Conservation (phyloP, 2,888 invertebrate genomes). For the Eristalis intricaria region DNA sequence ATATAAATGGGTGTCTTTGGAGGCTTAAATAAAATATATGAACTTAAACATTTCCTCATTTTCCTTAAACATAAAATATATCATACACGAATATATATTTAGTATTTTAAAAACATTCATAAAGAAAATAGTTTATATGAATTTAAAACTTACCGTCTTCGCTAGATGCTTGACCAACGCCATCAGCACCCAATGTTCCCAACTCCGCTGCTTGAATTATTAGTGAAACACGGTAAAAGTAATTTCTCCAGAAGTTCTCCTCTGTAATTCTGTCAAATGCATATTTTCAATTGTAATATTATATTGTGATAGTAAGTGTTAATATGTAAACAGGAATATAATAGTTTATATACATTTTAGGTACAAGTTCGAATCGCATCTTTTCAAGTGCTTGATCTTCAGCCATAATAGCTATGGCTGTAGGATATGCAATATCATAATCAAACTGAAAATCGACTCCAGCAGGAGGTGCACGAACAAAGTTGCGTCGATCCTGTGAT, state of each 20-base stretch:
- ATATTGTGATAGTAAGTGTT: not conserved
- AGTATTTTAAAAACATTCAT: slow-evolving; percentile 20
- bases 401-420: slow-evolving; percentile 96
- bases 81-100: slow-evolving; percentile 23
- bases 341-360: slow-evolving; percentile 92
- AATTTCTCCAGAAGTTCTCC: slow-evolving; percentile 99
- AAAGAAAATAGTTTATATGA: slow-evolving; percentile 53
- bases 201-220: slow-evolving; percentile 97
- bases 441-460: slow-evolving; percentile 98
- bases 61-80: slow-evolving; percentile 58
- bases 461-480: slow-evolving; percentile 97
- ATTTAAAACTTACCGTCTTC: slow-evolving; percentile 80
- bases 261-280: slow-evolving; percentile 89
- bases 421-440: slow-evolving; percentile 94
- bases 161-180: slow-evolving; percentile 81
- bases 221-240: slow-evolving; percentile 99
- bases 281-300: not conserved
- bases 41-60: slow-evolving; percentile 70
- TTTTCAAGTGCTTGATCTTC: slow-evolving; percentile 98
- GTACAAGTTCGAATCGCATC: slow-evolving; percentile 99
- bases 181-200: slow-evolving; percentile 81
- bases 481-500: slow-evolving; percentile 98
- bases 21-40: slow-evolving; percentile 33
- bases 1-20: slow-evolving; percentile 16
- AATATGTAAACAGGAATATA: not conserved